phyloP scores from a whole-genome alignment of 2,888 invertebrate species.

The Schizotus pectinicornis region DNA sequence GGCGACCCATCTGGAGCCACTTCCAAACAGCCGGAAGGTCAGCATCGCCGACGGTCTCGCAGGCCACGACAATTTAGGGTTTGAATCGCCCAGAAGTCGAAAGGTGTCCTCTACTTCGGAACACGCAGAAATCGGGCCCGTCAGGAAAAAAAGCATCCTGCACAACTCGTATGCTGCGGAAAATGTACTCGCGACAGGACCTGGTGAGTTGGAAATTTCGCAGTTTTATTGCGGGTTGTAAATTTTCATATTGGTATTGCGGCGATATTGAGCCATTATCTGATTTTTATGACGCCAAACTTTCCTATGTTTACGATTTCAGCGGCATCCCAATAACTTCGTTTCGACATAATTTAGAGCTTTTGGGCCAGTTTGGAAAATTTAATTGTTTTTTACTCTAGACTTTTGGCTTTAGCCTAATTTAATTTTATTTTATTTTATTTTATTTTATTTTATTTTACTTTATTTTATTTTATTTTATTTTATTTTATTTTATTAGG shows the following conservation, averaged over 20 bases:
- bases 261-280: background rate
- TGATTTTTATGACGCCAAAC: background rate
- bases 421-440: too few species aligned
- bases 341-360: too few species aligned
- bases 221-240: background rate
- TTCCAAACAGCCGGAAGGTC: conserved; percentile 29
- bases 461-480: too few species aligned
- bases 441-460: too few species aligned
- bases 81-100: conserved; percentile 62
- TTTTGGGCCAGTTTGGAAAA: too few species aligned
- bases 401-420: too few species aligned
- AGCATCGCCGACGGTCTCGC: conserved; percentile 46
- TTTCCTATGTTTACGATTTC: too few species aligned
- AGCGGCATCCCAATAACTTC: too few species aligned
- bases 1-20: conserved; percentile 29
- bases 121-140: conserved; percentile 70
- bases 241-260: background rate
- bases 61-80: conserved; percentile 70
- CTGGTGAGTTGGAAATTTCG: conserved; percentile 23
- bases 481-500: too few species aligned
- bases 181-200: conserved; percentile 28
- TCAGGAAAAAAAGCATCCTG: conserved; percentile 74
- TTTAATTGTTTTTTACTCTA: too few species aligned
- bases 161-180: conserved; percentile 58
- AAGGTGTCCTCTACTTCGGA: conserved; percentile 54